A percentile compares a stretch with the other conserved stretches of the same genome.
These are phyloP conservation scores for Choloepus didactylus DNA, from an alignment of 2,797 vertebrate species.

Conservation along the genomic window DNA sequence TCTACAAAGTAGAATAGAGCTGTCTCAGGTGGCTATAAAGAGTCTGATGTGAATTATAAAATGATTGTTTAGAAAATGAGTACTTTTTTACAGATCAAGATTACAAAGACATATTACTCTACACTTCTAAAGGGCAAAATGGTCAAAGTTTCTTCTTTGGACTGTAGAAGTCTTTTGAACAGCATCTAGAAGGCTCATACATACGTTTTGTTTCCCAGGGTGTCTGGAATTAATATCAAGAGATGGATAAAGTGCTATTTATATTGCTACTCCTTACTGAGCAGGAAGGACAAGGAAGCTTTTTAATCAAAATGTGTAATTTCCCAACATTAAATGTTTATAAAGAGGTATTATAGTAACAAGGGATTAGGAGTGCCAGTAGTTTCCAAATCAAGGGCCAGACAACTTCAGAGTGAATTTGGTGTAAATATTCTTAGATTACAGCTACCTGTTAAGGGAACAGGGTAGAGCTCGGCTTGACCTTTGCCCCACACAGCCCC, in stretches of 20 bases:
- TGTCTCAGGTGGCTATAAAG: conserved; percentile 45
- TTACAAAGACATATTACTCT: conserved; percentile 24
- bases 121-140: conserved; percentile 45
- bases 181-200: not conserved
- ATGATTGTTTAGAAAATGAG: conserved; percentile 43
- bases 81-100: not conserved
- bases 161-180: not conserved
- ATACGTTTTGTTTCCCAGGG: conserved; percentile 19
- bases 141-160: not conserved
- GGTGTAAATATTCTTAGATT: conserved; percentile 53
- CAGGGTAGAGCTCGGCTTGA: conserved; percentile 46
- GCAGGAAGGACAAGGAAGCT: conserved; percentile 39
- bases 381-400: conserved; percentile 70
- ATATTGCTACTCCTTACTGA: conserved; percentile 47
- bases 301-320: conserved; percentile 69
- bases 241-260: conserved; percentile 30
- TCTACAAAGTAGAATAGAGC: not conserved
- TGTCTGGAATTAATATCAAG: not conserved
- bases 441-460: conserved; percentile 49
- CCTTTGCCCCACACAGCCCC: conserved; percentile 17
- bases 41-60: conserved; percentile 57
- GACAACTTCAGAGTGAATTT: conserved; percentile 55
- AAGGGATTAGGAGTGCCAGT: conserved; percentile 47
- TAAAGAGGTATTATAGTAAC: conserved; percentile 65
- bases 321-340: conserved; percentile 67